A percentile compares a stretch with the other conserved stretches of the same genome.
Evolutionary conservation across 2,888 invertebrate species (phyloP).

Genomic region (Drosophila aldrichi): DNA sequence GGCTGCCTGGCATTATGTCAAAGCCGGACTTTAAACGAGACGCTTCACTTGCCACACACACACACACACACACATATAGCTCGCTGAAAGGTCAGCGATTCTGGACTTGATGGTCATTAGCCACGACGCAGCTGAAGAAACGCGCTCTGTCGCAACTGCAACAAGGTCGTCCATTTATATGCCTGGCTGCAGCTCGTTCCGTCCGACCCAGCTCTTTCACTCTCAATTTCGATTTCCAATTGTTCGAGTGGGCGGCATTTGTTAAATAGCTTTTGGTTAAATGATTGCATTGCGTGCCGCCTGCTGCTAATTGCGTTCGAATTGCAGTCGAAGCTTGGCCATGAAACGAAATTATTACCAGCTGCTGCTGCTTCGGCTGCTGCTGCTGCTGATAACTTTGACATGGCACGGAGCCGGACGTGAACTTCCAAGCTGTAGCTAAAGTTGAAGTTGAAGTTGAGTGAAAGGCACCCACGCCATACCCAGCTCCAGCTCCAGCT

Average conservation of each 20-base stretch:
- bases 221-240: constrained; percentile 44
- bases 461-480: constrained; percentile 77
- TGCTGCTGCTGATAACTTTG: constrained; percentile 54
- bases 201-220: constrained; percentile 33
- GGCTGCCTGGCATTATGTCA: constrained; percentile 12
- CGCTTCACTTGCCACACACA: constrained; percentile 63
- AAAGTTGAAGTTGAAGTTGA: constrained; percentile 43
- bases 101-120: constrained; percentile 50
- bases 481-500: not conserved
- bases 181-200: constrained; percentile 32
- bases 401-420: constrained; percentile 67
- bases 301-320: constrained; percentile 62
- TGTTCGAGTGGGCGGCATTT: constrained; percentile 33
- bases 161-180: constrained; percentile 58
- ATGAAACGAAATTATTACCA: constrained; percentile 75
- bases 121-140: constrained; percentile 28
- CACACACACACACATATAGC: constrained; percentile 9
- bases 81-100: constrained; percentile 67
- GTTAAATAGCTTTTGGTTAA: constrained; percentile 28
- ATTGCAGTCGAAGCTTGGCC: constrained; percentile 58
- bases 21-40: constrained; percentile 55
- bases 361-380: constrained; percentile 27
- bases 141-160: constrained; percentile 43
- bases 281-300: constrained; percentile 54
- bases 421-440: constrained; percentile 22